Base-by-base conservation (phyloP, 1,140 invertebrate species). In the Myzus persicae region DNA sequence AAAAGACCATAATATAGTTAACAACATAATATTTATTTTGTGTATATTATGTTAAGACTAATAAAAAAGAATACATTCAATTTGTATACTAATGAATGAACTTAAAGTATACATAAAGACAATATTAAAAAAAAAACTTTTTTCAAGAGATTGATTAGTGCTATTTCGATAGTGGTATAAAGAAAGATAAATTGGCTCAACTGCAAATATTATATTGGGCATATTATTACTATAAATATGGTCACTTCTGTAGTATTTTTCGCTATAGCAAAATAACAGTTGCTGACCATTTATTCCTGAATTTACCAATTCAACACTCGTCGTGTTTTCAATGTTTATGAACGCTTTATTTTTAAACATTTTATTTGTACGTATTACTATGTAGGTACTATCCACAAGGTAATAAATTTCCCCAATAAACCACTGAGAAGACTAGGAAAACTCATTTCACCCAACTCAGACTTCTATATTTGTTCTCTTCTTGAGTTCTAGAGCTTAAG, bases 321-420 rank as follows among this genome's bases (percentile, higher is more conserved):
- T 67, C 1, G 59, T 4, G 31, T 67, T 67, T 67, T 67, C 59
- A 67, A 67, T 67, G 59, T 67, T n/a, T 67, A 67, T 67, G 31
- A 67, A 67, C 31, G 59, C 59, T 67, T n/a, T 67, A 67, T 67
- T 67, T 67, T 67, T 18, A 67, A 67, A n/a, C 59, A 67, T 67
- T 67, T n/a, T 67, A 67, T 67, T 14, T 18, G 31, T 67, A 76
- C 31, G 36, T 76, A 76, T 76, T 76, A 76, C 59, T 76, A 76
- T 76, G 14, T 76, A n/a, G 59, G 31, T n/a, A 76, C 31, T 76
- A 76, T 11, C n/a, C 14, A 76, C 59, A n/a, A 76, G 59, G 59
- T 76, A 76, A 76, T 76, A 76, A n/a, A 76, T 76, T 76, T 76
- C 31, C 59, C 14, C 59, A 76, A 76, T 76, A 76, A 76, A 76